A percentile compares a stretch with the other conserved stretches of the same genome.
Evolutionary conservation across 2,113 vertebrate species (phyloP).

Genomic region (Scortum barcoo): DNA sequence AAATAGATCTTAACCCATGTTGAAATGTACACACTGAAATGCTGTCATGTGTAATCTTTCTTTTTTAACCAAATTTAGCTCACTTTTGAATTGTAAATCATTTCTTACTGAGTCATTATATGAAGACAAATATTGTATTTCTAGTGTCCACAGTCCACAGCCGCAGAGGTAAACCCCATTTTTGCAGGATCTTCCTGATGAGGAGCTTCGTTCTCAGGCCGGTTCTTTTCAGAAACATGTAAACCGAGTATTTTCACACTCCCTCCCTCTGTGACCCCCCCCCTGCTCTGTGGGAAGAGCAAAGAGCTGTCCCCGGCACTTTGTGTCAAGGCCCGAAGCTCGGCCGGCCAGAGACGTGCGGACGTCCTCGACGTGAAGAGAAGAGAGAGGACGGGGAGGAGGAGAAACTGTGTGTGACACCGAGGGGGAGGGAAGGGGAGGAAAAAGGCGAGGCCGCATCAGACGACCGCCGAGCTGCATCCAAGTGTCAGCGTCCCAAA

Average conservation of each 20-base stretch:
- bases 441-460: constrained; percentile 62
- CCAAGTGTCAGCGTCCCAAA: constrained; percentile 77
- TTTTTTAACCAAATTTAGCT: not conserved
- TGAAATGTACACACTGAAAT: not conserved
- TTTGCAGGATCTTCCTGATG: constrained; percentile 1
- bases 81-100: not conserved
- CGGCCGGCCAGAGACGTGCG: constrained; percentile 48
- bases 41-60: not conserved
- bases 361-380: constrained; percentile 64
- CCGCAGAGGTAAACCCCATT: not conserved
- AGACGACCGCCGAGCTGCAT: constrained; percentile 62
- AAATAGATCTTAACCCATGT: not conserved
- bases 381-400: constrained; percentile 42
- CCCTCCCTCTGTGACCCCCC: constrained; percentile 24
- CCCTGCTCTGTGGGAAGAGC: constrained; percentile 46
- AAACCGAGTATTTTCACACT: constrained; percentile 46
- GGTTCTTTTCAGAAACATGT: constrained; percentile 59
- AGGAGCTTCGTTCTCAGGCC: constrained; percentile 1
- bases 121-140: not conserved
- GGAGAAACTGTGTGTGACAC: constrained; percentile 63
- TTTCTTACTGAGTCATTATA: not conserved
- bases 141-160: not conserved
- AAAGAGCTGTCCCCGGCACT: constrained; percentile 72
- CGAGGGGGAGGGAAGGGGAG: not conserved
- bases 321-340: constrained; percentile 68